These are phyloP conservation scores for Galago senegalensis DNA, from an alignment of 2,797 vertebrate species.

Conservation along the genomic window DNA sequence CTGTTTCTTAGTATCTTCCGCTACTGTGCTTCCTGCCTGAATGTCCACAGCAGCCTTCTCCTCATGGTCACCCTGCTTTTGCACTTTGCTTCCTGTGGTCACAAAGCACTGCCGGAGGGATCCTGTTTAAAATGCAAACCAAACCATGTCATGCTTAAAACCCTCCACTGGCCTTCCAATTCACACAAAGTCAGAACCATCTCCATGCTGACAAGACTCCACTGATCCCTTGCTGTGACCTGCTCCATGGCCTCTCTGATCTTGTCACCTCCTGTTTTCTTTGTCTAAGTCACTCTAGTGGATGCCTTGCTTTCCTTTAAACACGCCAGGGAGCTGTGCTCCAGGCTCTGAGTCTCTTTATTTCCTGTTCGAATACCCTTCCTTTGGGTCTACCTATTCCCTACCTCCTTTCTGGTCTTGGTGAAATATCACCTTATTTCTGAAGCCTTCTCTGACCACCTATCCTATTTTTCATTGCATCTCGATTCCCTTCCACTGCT, in stretches of 20 bases:
- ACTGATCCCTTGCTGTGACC: not conserved
- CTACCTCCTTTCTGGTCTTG: not conserved
- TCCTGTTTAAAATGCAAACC: not conserved
- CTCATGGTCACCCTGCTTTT: not conserved
- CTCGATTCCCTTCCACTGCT: no score
- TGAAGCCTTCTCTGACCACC: not conserved
- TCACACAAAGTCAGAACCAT: not conserved
- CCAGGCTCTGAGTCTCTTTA: not conserved
- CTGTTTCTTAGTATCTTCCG: not conserved
- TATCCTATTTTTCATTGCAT: not conserved
- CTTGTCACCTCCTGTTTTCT: not conserved
- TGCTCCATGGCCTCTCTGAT: not conserved
- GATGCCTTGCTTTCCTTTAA: not conserved
- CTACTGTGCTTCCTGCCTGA: not conserved
- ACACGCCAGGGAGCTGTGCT: rapidly evolving
- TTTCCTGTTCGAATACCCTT: not conserved
- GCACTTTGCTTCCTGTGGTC: not conserved
- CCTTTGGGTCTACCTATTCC: not conserved
- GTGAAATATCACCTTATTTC: not conserved
- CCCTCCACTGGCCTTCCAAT: not conserved
- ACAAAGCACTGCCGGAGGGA: not conserved
- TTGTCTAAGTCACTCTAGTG: not conserved
- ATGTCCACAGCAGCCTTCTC: not conserved
- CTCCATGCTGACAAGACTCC: not conserved
- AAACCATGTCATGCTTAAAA: not conserved